These are phyloP conservation scores for Hippolais icterina DNA, from an alignment of 2,113 vertebrate genomes.

Conservation along the genomic window DNA sequence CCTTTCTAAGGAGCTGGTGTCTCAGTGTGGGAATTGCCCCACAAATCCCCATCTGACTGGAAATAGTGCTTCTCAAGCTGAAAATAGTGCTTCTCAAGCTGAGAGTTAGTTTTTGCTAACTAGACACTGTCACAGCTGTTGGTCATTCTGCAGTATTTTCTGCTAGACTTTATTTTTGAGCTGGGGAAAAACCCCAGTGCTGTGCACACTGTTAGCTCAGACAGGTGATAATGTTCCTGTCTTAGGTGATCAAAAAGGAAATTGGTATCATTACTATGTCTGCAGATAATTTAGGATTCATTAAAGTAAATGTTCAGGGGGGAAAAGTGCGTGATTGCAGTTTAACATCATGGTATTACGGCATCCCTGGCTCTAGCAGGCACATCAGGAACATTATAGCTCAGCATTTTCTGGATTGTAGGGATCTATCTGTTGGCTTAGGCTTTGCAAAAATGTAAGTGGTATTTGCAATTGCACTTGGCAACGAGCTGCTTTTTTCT, in stretches of 20 bases:
- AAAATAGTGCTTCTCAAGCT: neutral
- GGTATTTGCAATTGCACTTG: slow-evolving; percentile 36
- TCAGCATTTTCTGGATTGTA: slow-evolving; percentile 65
- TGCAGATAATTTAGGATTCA: neutral
- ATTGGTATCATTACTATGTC: neutral
- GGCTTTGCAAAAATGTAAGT: slow-evolving; percentile 25
- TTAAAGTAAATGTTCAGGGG: neutral
- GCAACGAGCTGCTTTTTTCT: slow-evolving; percentile 7
- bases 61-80: neutral
- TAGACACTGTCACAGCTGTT: neutral
- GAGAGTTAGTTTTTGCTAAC: neutral
- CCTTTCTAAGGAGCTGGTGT: neutral
- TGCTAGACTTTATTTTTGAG: neutral
- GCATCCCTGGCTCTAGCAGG: slow-evolving; percentile 22
- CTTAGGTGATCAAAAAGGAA: neutral
- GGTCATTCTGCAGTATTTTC: neutral
- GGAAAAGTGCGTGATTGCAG: neutral
- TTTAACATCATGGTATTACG: neutral
- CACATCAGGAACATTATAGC: slow-evolving; percentile 45
- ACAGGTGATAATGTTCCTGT: neutral
- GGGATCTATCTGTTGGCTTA: slow-evolving; percentile 70
- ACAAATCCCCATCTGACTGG: slow-evolving; percentile 9
- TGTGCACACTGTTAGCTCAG: neutral
- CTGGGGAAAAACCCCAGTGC: neutral
- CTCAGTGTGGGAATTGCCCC: neutral